Evolutionary conservation across 2,888 invertebrate species (phyloP).

Genomic region (Ophion ellenae): DNA sequence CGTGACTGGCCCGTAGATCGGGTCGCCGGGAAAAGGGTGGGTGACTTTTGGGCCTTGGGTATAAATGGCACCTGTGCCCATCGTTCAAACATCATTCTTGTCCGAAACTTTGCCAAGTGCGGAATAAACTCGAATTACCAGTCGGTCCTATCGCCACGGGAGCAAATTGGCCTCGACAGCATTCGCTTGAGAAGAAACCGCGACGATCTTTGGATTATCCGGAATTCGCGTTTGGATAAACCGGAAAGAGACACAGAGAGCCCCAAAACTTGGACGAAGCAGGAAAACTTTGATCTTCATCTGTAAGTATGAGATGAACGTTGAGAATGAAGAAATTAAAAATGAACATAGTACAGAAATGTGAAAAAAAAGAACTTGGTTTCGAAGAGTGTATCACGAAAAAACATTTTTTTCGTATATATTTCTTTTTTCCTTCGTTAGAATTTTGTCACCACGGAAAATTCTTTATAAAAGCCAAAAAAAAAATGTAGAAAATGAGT

Average conservation of each 20-base stretch:
- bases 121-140: background rate
- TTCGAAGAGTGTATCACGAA: background rate
- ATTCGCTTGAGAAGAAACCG: background rate
- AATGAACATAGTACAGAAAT: background rate
- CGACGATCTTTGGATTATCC: background rate
- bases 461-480: no score
- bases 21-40: background rate
- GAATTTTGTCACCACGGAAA: no score
- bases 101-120: background rate
- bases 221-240: background rate
- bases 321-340: background rate
- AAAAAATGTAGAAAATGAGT: no score
- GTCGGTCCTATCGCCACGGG: background rate
- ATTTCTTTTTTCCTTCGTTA: background rate
- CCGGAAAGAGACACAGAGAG: background rate
- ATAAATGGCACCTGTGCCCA: background rate
- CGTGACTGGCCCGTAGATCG: background rate
- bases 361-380: background rate
- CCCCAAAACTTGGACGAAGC: background rate
- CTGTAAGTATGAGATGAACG: background rate
- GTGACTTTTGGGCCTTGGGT: background rate
- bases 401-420: background rate
- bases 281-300: background rate
- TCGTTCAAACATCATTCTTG: background rate
- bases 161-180: background rate